These are phyloP conservation scores for Pristionchus maxplancki DNA, from an alignment of 2,888 invertebrate species.

Conservation along the genomic window DNA sequence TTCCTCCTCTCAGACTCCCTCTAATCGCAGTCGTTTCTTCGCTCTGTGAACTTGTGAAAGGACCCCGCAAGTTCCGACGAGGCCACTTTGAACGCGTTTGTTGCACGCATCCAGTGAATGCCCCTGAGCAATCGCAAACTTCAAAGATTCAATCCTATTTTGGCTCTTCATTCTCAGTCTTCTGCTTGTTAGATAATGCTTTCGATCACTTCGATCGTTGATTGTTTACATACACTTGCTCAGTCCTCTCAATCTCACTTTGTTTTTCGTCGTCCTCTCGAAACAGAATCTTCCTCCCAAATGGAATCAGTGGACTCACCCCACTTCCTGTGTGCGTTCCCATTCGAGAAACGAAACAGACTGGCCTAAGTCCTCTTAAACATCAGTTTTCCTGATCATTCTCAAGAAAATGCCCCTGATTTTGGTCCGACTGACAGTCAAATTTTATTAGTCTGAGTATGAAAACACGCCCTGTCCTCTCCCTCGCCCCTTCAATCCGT, in stretches of 20 bases:
- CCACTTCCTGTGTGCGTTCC: not conserved
- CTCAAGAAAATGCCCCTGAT: too few species aligned
- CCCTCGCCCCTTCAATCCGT: not conserved
- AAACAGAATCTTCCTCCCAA: conserved; percentile 37
- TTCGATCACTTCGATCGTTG: not conserved
- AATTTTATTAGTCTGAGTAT: too few species aligned
- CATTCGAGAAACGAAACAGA: not conserved
- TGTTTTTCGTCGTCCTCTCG: not conserved
- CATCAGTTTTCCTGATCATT: too few species aligned
- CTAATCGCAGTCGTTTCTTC: conserved; percentile 5
- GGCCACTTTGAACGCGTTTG: conserved; percentile 29
- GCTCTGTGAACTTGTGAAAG: conserved; percentile 4
- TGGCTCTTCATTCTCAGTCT: not conserved
- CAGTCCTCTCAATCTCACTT: not conserved
- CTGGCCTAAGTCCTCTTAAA: not conserved
- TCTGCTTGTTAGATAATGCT: too few species aligned
- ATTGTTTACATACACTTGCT: not conserved
- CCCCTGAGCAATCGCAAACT: not conserved
- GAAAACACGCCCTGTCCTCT: not conserved
- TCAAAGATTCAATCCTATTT: conserved; percentile 9
- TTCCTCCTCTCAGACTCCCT: not conserved
- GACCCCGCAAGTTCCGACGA: not conserved
- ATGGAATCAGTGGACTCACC: conserved; percentile 11
- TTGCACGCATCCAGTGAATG: not conserved
- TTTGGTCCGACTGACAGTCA: too few species aligned